phyloP scores from a whole-genome alignment of 2,888 invertebrate genomes.

The Drosophila glabriapex region DNA sequence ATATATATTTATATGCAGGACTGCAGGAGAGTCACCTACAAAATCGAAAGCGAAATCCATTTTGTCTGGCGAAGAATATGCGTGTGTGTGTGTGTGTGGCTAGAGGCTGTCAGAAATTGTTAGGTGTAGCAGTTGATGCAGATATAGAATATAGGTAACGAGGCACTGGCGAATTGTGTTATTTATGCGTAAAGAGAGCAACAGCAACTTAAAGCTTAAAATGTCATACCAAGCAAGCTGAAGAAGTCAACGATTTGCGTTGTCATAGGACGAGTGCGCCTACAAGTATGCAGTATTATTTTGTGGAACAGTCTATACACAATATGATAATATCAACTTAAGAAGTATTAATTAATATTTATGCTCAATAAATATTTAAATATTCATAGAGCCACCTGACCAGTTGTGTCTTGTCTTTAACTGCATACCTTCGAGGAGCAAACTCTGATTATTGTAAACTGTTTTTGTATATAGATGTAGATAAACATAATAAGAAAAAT shows the following conservation, averaged over 20 bases:
- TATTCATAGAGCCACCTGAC: no score
- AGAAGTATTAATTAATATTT: not conserved
- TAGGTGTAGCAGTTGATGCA: constrained; percentile 20
- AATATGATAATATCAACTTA: not conserved
- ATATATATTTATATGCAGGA: not conserved
- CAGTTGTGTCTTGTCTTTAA: not conserved
- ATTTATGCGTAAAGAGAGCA: constrained; percentile 11
- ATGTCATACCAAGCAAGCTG: not conserved
- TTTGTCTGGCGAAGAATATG: constrained; percentile 33
- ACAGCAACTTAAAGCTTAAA: constrained; percentile 16
- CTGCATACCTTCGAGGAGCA: not conserved
- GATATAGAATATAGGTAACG: constrained; percentile 47
- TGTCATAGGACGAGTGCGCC: not conserved
- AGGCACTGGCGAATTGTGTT: constrained; percentile 24
- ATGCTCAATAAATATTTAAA: not conserved
- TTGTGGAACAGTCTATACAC: not conserved
- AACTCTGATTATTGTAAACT: not conserved
- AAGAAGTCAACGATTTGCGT: constrained; percentile 7
- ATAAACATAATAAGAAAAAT: no score
- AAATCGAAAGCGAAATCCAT: constrained; percentile 79
- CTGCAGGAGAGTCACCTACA: constrained; percentile 45
- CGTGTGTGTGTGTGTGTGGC: constrained; percentile 1
- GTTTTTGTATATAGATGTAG: not conserved
- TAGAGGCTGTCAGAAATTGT: constrained; percentile 24
- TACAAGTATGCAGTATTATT: constrained; percentile 11